These are phyloP conservation scores for Parauchenoglanis ngamensis DNA, from an alignment of 2,797 vertebrate genomes.

Conservation along the genomic window DNA sequence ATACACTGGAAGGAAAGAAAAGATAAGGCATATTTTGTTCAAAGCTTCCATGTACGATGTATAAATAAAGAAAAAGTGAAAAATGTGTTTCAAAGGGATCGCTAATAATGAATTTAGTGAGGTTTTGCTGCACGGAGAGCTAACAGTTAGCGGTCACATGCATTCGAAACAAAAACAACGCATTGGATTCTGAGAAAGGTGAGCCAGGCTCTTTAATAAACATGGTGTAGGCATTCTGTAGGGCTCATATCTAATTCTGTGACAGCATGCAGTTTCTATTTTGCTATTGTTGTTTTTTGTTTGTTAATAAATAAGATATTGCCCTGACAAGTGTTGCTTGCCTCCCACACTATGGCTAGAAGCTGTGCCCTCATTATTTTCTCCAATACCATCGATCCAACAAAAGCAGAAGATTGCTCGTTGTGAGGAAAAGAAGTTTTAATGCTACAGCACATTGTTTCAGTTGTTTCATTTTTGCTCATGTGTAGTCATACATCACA, in stretches of 20 bases:
- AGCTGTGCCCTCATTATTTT: conserved; percentile 6
- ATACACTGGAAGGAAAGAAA: too few relatives aligned
- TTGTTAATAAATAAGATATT: not conserved
- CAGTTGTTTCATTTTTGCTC: not conserved
- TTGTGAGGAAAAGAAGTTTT: not conserved
- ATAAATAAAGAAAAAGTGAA: too few relatives aligned
- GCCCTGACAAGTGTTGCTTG: not conserved
- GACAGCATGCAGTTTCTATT: not conserved
- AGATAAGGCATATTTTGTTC: too few relatives aligned
- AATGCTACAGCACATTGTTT: not conserved
- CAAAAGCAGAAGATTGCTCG: not conserved
- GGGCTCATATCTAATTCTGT: not conserved
- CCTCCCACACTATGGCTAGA: not conserved
- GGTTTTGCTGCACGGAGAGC: too few relatives aligned
- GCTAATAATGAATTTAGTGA: too few relatives aligned
- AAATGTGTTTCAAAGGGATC: too few relatives aligned
- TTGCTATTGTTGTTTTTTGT: not conserved
- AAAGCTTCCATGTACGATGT: too few relatives aligned
- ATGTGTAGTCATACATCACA: too few relatives aligned
- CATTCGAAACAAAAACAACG: too few relatives aligned
- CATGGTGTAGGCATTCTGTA: not conserved
- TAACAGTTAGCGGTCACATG: too few relatives aligned
- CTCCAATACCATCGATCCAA: not conserved
- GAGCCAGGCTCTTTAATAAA: not conserved
- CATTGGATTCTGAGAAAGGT: too few relatives aligned